Percentiles rank a stretch among this genome's conserved stretches.
phyloP scores from a whole-genome alignment of 1,140 invertebrate genomes.

The Cyphomyrmex costatus region DNA sequence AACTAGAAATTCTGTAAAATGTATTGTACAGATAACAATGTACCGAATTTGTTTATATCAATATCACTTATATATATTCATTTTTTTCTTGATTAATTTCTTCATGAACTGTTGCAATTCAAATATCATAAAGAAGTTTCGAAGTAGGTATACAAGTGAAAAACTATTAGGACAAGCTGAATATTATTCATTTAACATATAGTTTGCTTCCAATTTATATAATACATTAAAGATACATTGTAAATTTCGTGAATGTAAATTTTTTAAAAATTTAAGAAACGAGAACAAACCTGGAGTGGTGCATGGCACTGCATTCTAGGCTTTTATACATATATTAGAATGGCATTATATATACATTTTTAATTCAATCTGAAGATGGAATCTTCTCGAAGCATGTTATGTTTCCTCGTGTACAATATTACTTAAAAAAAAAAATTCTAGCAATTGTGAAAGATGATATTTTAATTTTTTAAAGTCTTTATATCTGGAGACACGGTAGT shows the following conservation, averaged over 20 bases:
- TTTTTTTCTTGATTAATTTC: conserved; percentile 18
- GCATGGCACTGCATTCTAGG: conserved; percentile 58
- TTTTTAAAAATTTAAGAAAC: background rate
- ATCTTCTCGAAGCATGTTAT: conserved; percentile 8
- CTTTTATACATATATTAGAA: conserved; percentile 38
- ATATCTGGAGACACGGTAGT: too few species aligned
- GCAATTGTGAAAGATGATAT: background rate
- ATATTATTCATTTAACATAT: conserved; percentile 17
- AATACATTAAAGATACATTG: conserved; percentile 14
- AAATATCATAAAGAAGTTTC: background rate
- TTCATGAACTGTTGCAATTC: conserved; percentile 1
- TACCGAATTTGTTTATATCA: conserved; percentile 20
- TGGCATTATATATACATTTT: background rate
- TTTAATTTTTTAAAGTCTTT: conserved; percentile 20
- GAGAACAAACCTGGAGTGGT: conserved; percentile 58
- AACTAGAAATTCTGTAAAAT: conserved; percentile 40
- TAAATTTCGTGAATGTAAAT: background rate
- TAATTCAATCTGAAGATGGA: background rate
- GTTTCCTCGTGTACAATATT: conserved; percentile 32
- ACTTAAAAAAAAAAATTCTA: background rate
- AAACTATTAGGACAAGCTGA: background rate
- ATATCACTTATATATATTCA: conserved; percentile 4
- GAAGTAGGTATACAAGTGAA: conserved; percentile 22
- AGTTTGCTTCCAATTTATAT: conserved; percentile 13
- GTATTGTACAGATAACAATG: conserved; percentile 42